Evolutionary conservation across 2,113 vertebrate species (phyloP).

Genomic region (Phoxinus phoxinus): DNA sequence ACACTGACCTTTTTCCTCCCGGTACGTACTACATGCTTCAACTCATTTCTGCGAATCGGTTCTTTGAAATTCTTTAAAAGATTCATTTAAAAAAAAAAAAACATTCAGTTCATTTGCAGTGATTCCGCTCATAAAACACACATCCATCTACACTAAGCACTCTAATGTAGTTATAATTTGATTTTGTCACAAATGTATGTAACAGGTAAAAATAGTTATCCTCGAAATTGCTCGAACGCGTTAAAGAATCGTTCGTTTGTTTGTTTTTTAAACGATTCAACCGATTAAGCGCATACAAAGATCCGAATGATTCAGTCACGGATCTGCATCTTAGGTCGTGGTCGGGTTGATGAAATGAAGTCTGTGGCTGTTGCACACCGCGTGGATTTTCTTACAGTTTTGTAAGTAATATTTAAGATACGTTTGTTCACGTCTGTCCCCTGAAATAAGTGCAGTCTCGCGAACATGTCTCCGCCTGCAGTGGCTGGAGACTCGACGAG

Average conservation of each 20-base stretch:
- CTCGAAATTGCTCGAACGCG: neutral
- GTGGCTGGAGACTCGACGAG: constrained; percentile 63
- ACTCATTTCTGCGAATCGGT: neutral
- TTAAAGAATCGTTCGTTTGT: neutral
- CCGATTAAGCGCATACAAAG: neutral
- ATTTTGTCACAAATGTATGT: neutral
- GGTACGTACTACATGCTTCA: neutral
- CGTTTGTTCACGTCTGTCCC: neutral
- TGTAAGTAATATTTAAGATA: neutral
- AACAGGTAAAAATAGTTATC: neutral
- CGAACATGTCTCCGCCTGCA: constrained; percentile 31
- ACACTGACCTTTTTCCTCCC: neutral
- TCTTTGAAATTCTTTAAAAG: neutral
- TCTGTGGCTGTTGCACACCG: neutral
- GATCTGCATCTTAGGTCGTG: neutral
- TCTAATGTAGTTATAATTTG: neutral
- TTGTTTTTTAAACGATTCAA: neutral
- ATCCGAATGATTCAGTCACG: neutral
- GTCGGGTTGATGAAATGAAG: neutral
- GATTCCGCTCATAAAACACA: neutral
- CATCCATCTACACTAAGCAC: neutral
- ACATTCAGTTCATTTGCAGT: neutral
- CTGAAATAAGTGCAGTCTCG: constrained; percentile 64
- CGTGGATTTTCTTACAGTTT: neutral
- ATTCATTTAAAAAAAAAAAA: neutral